phyloP scores from a whole-genome alignment of 2,113 vertebrate species.

The Tylochromis polylepis region DNA sequence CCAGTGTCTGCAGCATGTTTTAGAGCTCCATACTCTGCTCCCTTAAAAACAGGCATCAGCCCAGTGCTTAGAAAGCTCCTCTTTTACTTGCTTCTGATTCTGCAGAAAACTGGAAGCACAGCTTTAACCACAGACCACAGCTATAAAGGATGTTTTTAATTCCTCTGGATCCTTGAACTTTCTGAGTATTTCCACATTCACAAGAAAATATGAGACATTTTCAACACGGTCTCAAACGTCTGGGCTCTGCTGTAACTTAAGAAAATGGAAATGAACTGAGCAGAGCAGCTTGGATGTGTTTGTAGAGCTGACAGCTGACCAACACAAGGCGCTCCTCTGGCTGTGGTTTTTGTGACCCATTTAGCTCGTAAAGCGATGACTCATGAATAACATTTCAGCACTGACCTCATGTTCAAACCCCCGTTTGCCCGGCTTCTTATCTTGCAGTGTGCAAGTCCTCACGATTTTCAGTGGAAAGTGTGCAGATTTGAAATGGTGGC shows the following conservation, averaged over 20 bases:
- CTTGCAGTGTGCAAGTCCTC: background rate
- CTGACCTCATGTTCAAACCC: background rate
- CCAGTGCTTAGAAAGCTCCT: background rate
- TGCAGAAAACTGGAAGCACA: background rate
- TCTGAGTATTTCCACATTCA: background rate
- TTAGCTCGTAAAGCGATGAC: background rate
- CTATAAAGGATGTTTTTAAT: background rate
- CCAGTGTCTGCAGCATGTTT: too few relatives aligned
- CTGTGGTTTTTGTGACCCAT: background rate
- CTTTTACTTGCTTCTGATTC: background rate
- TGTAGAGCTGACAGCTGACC: background rate
- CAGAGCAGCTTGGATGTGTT: background rate
- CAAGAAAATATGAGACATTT: background rate
- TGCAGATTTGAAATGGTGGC: background rate
- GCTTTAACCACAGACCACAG: background rate
- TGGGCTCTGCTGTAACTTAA: rapidly evolving
- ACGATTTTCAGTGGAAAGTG: background rate
- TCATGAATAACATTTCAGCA: background rate
- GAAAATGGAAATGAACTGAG: background rate
- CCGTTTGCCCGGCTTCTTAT: background rate
- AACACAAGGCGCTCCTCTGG: rapidly evolving
- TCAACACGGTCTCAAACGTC: background rate
- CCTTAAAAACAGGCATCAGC: background rate
- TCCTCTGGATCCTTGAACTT: background rate
- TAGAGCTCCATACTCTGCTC: too few relatives aligned